Conservation (phyloP, 2,113 vertebrate genomes). For the Corythoichthys intestinalis region DNA sequence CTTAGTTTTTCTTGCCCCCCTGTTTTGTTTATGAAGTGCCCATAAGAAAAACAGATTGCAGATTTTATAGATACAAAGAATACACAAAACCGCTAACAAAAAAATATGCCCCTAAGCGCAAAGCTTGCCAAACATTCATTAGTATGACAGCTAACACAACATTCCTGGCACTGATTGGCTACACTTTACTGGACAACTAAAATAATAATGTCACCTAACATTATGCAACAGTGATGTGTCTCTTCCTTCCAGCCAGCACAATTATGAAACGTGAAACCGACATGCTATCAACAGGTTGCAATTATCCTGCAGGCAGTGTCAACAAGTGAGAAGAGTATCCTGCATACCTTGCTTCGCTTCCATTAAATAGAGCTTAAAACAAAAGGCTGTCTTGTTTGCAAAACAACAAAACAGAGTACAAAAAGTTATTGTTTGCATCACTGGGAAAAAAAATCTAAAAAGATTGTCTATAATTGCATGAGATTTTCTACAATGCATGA, state of each 20-base stretch:
- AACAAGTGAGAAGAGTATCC: background rate
- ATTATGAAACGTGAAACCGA: background rate
- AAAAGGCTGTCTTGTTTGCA: background rate
- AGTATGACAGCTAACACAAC: background rate
- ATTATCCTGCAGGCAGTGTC: background rate
- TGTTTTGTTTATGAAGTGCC: too few relatives aligned
- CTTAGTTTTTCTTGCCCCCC: too few relatives aligned
- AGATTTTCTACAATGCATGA: too few relatives aligned
- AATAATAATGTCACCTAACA: background rate
- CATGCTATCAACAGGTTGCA: background rate
- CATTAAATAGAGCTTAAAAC: conserved; percentile 4
- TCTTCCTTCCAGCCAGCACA: background rate
- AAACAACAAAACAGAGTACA: background rate
- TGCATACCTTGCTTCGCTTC: background rate
- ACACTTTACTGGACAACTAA: background rate
- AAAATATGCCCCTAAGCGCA: background rate
- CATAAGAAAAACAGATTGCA: too few relatives aligned
- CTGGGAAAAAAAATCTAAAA: background rate
- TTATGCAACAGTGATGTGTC: conserved; percentile 4
- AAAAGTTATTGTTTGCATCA: background rate
- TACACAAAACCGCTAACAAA: too few relatives aligned
- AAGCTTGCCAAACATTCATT: background rate
- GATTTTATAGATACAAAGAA: too few relatives aligned
- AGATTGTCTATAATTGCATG: background rate
- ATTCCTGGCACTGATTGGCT: background rate